Evolutionary conservation across 1,140 invertebrate species (phyloP).

Genomic region (Papilio glaucus): DNA sequence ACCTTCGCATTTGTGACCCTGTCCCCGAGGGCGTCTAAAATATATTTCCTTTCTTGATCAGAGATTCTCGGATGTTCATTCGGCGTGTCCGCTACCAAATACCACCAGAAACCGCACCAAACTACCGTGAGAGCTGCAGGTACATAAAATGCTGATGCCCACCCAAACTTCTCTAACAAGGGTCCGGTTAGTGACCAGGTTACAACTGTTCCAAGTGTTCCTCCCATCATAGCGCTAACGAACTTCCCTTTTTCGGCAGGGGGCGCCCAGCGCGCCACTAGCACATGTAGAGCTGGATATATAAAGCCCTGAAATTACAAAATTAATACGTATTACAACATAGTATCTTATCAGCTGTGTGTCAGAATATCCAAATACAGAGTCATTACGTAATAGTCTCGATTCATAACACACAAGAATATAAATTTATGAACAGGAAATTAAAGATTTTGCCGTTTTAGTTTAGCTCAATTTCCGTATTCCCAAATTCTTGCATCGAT

Average conservation of each 20-base stretch:
- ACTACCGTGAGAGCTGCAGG: constrained; percentile 85
- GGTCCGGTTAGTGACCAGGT: constrained; percentile 88
- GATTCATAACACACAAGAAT: not conserved
- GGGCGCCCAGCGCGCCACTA: constrained; percentile 90
- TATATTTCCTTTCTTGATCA: constrained; percentile 86
- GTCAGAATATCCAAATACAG: not conserved
- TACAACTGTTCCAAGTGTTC: constrained; percentile 90
- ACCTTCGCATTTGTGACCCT: constrained; percentile 75
- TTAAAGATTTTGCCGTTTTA: not conserved
- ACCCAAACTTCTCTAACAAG: constrained; percentile 86
- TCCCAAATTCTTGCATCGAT: not conserved
- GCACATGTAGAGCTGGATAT: constrained; percentile 88
- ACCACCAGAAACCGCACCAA: constrained; percentile 87
- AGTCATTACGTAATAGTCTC: too few species aligned
- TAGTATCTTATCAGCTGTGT: constrained; percentile 84
- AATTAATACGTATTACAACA: constrained; percentile 34
- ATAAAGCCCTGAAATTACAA: constrained; percentile 84
- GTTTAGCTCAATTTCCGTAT: not conserved
- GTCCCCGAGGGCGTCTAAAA: constrained; percentile 71
- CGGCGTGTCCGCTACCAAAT: constrained; percentile 88
- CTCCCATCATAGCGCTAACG: constrained; percentile 89
- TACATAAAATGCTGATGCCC: constrained; percentile 89
- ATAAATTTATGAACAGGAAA: not conserved
- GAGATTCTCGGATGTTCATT: constrained; percentile 89
- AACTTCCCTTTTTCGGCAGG: constrained; percentile 91